phyloP scores from a whole-genome alignment of 2,888 invertebrate species.

The Zeuzera pyrina region DNA sequence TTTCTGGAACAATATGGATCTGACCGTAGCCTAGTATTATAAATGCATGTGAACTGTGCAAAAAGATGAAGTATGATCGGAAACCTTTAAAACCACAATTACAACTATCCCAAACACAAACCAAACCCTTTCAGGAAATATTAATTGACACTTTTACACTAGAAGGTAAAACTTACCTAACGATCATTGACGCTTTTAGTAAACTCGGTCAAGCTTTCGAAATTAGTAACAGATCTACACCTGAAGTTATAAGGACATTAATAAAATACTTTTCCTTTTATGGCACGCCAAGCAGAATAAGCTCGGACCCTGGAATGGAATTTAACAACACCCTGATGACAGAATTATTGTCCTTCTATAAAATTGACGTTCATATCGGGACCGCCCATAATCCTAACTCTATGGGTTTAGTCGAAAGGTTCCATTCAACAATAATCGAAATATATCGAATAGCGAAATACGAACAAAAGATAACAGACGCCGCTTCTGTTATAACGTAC shows the following conservation, averaged over 20 bases:
- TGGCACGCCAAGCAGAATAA: conserved; percentile 10
- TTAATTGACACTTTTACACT: neutral
- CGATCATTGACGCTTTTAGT: neutral
- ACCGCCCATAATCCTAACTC: no score
- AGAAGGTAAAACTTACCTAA: neutral
- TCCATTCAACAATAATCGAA: conserved; percentile 19
- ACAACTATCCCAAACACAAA: neutral
- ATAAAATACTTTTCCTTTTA: neutral
- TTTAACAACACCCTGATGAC: no score
- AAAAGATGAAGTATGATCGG: neutral
- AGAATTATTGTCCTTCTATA: no score
- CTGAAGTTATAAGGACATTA: neutral
- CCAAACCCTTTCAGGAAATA: neutral
- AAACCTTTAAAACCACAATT: neutral
- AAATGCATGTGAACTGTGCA: neutral
- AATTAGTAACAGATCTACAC: neutral
- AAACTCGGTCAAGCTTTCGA: neutral
- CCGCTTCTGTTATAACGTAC: neutral
- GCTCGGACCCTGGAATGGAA: conserved; percentile 20
- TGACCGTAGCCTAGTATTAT: neutral
- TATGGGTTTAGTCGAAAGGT: conserved; percentile 16
- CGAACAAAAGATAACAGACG: conserved; percentile 10
- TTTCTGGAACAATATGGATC: neutral
- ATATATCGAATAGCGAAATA: conserved; percentile 23
- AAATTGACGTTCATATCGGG: no score